Percentiles rank a stretch among this genome's conserved stretches.
phyloP scores from a whole-genome alignment of 2,888 invertebrate species.

The Spisula subtruncata region DNA sequence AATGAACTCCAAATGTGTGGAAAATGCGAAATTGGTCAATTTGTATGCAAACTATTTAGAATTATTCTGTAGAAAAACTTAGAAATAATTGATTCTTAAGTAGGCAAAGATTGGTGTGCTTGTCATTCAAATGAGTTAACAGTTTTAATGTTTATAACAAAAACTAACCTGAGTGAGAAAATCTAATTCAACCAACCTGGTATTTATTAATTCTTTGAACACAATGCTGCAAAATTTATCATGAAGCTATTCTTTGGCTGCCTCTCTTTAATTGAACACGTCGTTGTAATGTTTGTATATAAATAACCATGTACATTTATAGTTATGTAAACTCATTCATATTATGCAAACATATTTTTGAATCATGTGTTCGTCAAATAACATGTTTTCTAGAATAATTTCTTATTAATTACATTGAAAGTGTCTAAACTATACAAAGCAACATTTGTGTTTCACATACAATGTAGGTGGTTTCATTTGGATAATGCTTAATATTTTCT shows the following conservation, averaged over 20 bases:
- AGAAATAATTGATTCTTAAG: background rate
- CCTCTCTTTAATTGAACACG: background rate
- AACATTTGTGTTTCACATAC: too few species aligned
- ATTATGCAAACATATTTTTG: background rate
- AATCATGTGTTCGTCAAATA: background rate
- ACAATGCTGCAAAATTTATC: background rate
- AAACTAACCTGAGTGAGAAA: background rate
- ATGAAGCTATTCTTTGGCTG: background rate
- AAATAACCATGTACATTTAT: background rate
- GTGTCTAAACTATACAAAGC: too few species aligned
- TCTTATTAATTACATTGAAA: too few species aligned
- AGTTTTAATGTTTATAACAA: background rate
- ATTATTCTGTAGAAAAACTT: too few species aligned
- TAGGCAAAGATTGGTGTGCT: background rate
- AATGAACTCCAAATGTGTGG: too few species aligned
- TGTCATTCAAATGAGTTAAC: background rate
- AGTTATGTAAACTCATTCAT: background rate
- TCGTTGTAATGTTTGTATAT: slow-evolving; percentile 2
- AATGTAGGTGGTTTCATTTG: too few species aligned
- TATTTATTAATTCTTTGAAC: background rate
- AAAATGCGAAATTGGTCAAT: too few species aligned
- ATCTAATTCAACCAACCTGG: background rate
- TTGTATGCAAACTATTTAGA: too few species aligned
- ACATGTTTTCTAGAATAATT: background rate
- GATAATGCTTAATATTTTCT: too few species aligned